Conservation (phyloP, 2,888 invertebrate genomes). For the Nasonia oneida region DNA sequence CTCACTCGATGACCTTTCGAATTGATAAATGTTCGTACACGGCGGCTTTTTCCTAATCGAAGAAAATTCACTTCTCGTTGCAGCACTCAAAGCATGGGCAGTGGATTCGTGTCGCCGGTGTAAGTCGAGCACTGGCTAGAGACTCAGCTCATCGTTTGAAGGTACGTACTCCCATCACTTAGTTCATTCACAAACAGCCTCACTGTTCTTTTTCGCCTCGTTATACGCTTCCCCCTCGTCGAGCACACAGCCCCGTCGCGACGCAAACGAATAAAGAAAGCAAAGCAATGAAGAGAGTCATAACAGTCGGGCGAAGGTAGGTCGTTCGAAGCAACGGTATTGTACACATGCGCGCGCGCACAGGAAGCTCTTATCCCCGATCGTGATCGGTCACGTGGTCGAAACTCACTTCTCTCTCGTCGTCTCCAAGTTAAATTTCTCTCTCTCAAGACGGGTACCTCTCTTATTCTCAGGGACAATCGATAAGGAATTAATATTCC, state of each 20-base stretch:
- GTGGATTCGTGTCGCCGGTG: slow-evolving; percentile 88
- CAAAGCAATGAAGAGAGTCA: slow-evolving; percentile 49
- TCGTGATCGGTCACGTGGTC: slow-evolving; percentile 65
- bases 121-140: slow-evolving; percentile 80
- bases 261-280: slow-evolving; percentile 55
- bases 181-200: neutral
- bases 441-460: slow-evolving; percentile 64
- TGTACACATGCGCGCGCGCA: neutral
- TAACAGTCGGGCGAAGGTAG: slow-evolving; percentile 61
- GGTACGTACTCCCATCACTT: slow-evolving; percentile 60
- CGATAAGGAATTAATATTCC: slow-evolving; percentile 77
- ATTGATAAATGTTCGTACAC: neutral
- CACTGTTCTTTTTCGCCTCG: neutral
- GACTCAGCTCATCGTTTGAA: slow-evolving; percentile 52
- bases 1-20: neutral
- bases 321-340: slow-evolving; percentile 61
- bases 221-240: slow-evolving; percentile 37
- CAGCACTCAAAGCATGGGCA: slow-evolving; percentile 87
- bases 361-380: slow-evolving; percentile 63
- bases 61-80: slow-evolving; percentile 76
- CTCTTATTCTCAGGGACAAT: slow-evolving; percentile 67
- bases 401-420: slow-evolving; percentile 61
- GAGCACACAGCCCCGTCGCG: slow-evolving; percentile 59
- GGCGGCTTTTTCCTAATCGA: neutral
- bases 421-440: slow-evolving; percentile 63